Conservation (phyloP, 2,797 vertebrate species). For the Allobates femoralis region DNA sequence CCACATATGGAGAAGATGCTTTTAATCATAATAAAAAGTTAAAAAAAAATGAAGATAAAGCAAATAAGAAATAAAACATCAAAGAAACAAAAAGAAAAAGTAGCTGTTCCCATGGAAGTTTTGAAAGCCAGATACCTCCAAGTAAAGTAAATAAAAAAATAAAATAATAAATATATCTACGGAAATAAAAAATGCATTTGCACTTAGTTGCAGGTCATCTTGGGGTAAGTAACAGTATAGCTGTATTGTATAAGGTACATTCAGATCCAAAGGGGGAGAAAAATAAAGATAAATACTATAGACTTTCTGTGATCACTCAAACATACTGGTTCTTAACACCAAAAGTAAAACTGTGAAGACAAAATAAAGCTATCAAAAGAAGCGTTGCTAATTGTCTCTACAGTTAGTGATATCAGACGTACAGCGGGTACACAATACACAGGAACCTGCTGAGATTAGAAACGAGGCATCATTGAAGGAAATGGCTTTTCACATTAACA, state of each 20-base stretch:
- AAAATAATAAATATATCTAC: too few relatives aligned
- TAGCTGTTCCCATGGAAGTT: neutral
- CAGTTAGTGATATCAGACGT: neutral
- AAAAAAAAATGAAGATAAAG: neutral
- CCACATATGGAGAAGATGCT: too few relatives aligned
- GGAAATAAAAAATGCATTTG: neutral
- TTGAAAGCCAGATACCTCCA: neutral
- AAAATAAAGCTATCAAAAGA: neutral
- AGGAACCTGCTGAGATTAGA: constrained; percentile 20
- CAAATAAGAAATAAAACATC: neutral
- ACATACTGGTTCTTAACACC: neutral
- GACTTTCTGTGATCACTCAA: neutral
- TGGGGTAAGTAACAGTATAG: neutral
- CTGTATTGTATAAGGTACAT: neutral
- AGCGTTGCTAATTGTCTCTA: neutral
- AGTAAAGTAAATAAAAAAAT: too few relatives aligned
- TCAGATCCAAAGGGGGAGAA: neutral
- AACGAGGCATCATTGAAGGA: constrained; percentile 22
- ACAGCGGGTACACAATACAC: neutral
- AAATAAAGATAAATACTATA: neutral
- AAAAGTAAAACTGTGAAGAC: neutral
- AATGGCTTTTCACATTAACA: constrained; percentile 47
- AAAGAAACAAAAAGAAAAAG: neutral
- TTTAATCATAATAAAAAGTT: neutral
- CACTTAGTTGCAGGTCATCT: neutral